phyloP scores from a whole-genome alignment of 2,113 vertebrate genomes.

The Plecturocebus donacophilus region DNA sequence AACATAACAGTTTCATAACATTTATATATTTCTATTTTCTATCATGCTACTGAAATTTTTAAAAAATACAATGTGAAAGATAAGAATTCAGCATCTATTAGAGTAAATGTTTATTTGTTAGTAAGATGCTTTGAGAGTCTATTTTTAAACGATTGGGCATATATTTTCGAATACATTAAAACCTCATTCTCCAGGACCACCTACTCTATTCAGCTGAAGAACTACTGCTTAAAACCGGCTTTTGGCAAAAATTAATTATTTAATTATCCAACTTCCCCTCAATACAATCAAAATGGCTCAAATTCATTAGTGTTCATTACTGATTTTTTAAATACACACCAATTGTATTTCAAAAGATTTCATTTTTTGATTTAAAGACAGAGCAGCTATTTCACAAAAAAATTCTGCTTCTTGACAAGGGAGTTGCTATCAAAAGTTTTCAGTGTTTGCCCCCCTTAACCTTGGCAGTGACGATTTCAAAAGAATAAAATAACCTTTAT shows the following conservation, averaged over 20 bases:
- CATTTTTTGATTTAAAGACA: conserved; percentile 4
- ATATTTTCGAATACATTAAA: background rate
- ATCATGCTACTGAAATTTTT: background rate
- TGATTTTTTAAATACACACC: background rate
- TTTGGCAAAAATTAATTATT: background rate
- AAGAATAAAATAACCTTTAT: conserved; percentile 67
- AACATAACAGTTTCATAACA: background rate
- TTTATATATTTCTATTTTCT: background rate
- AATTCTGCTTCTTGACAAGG: conserved; percentile 8
- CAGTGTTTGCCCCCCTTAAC: conserved; percentile 10
- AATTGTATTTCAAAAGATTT: conserved; percentile 11
- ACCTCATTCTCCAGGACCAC: background rate
- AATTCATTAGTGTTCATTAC: conserved; percentile 9
- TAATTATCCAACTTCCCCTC: background rate
- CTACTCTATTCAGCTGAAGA: background rate
- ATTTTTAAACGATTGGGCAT: background rate
- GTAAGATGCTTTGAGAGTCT: background rate
- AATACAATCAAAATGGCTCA: conserved; percentile 43
- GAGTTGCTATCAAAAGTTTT: conserved; percentile 32
- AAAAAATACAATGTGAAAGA: background rate
- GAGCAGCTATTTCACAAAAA: background rate
- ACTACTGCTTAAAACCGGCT: background rate
- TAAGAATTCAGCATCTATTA: background rate
- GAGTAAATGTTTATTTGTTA: background rate
- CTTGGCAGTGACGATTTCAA: conserved; percentile 61